Conservation (phyloP, 2,113 vertebrate species). For the Girardinichthys multiradiatus region DNA sequence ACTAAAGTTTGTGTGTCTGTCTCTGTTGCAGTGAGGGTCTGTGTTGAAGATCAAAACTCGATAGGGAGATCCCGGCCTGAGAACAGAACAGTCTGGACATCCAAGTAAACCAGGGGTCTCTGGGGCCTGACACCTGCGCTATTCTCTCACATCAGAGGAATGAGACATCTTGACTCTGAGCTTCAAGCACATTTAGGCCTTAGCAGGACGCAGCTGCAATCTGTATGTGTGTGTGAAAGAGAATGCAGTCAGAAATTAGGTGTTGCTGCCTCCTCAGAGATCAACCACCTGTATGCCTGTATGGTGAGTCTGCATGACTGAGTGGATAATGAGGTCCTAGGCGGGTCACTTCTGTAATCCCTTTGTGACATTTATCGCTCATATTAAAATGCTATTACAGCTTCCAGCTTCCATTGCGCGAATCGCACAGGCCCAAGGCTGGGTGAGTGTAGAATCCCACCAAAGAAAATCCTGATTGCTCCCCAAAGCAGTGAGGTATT, state of each 20-base stretch:
- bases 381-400: slow-evolving; percentile 34
- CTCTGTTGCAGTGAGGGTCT: not conserved
- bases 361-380: slow-evolving; percentile 44
- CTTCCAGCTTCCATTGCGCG: slow-evolving; percentile 29
- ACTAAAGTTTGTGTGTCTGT: slow-evolving; percentile 1
- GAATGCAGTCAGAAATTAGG: slow-evolving; percentile 42
- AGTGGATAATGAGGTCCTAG: slow-evolving; percentile 39
- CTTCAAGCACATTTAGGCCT: slow-evolving; percentile 55
- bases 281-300: slow-evolving; percentile 48
- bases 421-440: slow-evolving; percentile 2
- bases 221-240: slow-evolving; percentile 25
- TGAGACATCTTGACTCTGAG: slow-evolving; percentile 50
- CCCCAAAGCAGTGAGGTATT: slow-evolving; percentile 20
- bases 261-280: slow-evolving; percentile 64
- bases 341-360: slow-evolving; percentile 33
- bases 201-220: slow-evolving; percentile 73
- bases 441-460: slow-evolving; percentile 17
- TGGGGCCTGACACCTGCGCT: slow-evolving; percentile 69
- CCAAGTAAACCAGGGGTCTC: slow-evolving; percentile 56
- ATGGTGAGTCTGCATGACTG: slow-evolving; percentile 31
- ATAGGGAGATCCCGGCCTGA: slow-evolving; percentile 53
- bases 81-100: slow-evolving; percentile 60
- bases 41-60: slow-evolving; percentile 31
- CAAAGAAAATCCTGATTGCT: slow-evolving; percentile 16
- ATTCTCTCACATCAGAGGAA: slow-evolving; percentile 73